These are phyloP conservation scores for Conchocele bisecta DNA, from an alignment of 2,888 invertebrate genomes.

Conservation along the genomic window DNA sequence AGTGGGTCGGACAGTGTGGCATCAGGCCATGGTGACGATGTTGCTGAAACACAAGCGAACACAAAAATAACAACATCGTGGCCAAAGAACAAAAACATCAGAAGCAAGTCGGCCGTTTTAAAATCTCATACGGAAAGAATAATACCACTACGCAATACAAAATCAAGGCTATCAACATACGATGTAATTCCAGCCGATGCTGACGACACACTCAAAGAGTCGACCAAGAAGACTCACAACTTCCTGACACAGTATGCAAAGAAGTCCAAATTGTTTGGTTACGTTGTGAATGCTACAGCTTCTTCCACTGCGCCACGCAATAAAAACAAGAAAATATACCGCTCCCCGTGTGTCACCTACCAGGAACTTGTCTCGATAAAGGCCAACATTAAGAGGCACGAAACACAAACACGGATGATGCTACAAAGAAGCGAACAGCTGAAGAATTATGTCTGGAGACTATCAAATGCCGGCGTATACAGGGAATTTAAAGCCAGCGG, in stretches of 20 bases:
- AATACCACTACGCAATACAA: no score
- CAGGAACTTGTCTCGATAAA: slow-evolving; percentile 53
- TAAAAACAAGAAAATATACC: slow-evolving; percentile 8
- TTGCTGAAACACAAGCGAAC: no score
- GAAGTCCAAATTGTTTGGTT: slow-evolving; percentile 51
- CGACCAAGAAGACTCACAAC: slow-evolving; percentile 30
- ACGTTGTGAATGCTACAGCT: slow-evolving; percentile 41
- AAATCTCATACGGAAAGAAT: no score
- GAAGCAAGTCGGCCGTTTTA: no score
- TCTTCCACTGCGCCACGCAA: slow-evolving; percentile 22
- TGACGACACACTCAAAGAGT: slow-evolving; percentile 5
- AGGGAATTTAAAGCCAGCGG: no score
- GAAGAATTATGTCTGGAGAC: slow-evolving; percentile 39
- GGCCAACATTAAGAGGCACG: slow-evolving; percentile 43
- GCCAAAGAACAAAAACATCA: no score
- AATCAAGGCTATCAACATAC: no score
- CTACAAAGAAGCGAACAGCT: slow-evolving; percentile 49
- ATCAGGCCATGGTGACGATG: no score
- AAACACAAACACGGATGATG: slow-evolving; percentile 32
- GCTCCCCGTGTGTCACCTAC: slow-evolving; percentile 47
- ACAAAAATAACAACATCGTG: no score
- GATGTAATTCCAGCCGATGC: not conserved
- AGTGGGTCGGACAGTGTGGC: no score
- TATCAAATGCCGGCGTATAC: no score
- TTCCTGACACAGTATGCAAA: slow-evolving; percentile 49